Base-by-base conservation (phyloP, 2,888 invertebrate species). In the Allacma fusca region DNA sequence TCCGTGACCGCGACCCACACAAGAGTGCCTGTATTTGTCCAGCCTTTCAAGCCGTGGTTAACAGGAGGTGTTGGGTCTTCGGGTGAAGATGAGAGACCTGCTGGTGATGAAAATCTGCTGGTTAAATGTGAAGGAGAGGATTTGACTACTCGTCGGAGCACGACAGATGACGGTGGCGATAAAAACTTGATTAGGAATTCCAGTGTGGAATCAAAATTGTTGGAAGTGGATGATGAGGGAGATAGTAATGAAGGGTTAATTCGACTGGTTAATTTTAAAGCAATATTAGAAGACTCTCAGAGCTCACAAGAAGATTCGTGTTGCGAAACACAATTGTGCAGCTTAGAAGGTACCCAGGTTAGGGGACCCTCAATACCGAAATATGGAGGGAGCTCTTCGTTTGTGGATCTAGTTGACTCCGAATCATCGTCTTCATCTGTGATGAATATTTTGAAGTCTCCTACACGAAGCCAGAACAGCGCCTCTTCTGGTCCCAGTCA, bases 251-350 rank as follows among this genome's bases (percentile, higher is more conserved):
- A 13, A n/a, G 40, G 43, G 1, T 4, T 34, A 19, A 68, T 68
- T 5, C 13, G 34, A 43, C 1, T 68, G 13, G 68, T 68, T 7
- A 21, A 29, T 12, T 34, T 40, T 23, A 68, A 29, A 13, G 13
- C 34, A 9, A 68, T 68, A 21, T 68, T 68, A 40, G 68, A 68
- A n/a, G 43, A 43, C n/a, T 68, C 68, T 1, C 68, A 68, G 43
- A 40, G 40, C 21, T 68, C 68, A 1, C 67, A 67, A n/a, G 29
- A n/a, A 19, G 12, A 9, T 24, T 24, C 28, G 19, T 5, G 1
- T 67, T n/a, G 28, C n/a, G 40, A 40, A 12, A 34, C 19, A 4
- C 9, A 50, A 50, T 1, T 50, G 16, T 50, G 50, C 16, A n/a
- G n/a, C 16, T 19, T 50, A n/a, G 34, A 34, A 9, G 34, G 4